Evolutionary conservation across 2,113 vertebrate species (phyloP).

Genomic region (Eurystomus gularis): DNA sequence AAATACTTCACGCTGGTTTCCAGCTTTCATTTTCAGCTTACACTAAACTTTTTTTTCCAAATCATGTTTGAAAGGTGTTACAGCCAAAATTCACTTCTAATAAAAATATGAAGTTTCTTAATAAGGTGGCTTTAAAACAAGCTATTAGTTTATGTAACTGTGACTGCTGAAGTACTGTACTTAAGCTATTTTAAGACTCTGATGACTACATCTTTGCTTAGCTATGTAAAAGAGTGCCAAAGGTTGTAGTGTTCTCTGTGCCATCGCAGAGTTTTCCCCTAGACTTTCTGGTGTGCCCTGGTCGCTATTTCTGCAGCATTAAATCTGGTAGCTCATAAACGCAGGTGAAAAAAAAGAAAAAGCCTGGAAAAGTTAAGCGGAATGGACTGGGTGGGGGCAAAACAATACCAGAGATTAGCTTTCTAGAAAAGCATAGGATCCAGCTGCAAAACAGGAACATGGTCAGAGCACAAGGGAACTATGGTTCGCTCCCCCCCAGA

Average conservation of each 20-base stretch:
- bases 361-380: background rate
- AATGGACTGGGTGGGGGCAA: background rate
- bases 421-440: background rate
- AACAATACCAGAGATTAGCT: background rate
- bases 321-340: background rate
- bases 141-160: constrained; percentile 56
- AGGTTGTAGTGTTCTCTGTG: background rate
- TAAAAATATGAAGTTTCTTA: background rate
- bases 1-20: background rate
- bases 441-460: background rate
- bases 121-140: constrained; percentile 21
- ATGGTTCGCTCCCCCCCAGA: background rate
- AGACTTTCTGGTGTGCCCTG: background rate
- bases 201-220: constrained; percentile 52
- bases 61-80: background rate
- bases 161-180: constrained; percentile 42
- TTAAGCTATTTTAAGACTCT: constrained; percentile 64
- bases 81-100: background rate
- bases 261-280: background rate
- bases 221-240: constrained; percentile 50
- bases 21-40: constrained; percentile 15
- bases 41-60: background rate
- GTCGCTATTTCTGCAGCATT: background rate
- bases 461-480: background rate
- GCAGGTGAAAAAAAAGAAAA: background rate